These are phyloP conservation scores for Ctenopoma kingsleyae DNA, from an alignment of 2,797 vertebrate genomes.

Conservation along the genomic window DNA sequence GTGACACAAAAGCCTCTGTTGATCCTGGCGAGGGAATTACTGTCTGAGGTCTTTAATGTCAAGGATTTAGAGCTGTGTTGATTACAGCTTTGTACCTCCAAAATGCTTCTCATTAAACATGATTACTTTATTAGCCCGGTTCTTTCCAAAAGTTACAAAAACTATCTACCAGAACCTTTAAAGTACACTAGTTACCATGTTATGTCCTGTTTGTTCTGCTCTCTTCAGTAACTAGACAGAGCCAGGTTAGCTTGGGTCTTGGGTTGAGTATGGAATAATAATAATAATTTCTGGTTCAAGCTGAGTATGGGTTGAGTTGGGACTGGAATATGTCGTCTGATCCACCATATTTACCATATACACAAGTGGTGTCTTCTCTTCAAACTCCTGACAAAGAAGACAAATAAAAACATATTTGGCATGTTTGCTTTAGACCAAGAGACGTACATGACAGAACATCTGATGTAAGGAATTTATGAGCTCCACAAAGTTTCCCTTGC, in stretches of 20 bases:
- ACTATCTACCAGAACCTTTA: no score
- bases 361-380: not conserved
- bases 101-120: conserved; percentile 39
- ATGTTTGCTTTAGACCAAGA: not conserved
- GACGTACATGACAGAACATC: not conserved
- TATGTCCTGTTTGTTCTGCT: not conserved
- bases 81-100: conserved; percentile 35
- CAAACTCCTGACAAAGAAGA: not conserved
- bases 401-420: not conserved
- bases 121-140: conserved; percentile 20
- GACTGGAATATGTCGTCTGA: no score
- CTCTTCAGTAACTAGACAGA: not conserved
- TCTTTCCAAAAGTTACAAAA: not conserved
- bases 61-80: conserved; percentile 51
- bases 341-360: not conserved
- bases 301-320: no score
- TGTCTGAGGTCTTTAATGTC: conserved; percentile 47
- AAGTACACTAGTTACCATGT: not conserved
- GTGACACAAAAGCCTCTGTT: conserved; percentile 50
- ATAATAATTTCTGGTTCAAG: not conserved
- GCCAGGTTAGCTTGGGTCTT: no score
- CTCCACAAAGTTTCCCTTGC: not conserved
- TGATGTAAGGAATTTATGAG: not conserved
- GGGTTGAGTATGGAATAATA: no score
- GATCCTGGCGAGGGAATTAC: conserved; percentile 44